Evolutionary conservation across 2,888 invertebrate species (phyloP), one percentile per base, ranked within the genome.

Genomic region (Epistrophe eligans): DNA sequence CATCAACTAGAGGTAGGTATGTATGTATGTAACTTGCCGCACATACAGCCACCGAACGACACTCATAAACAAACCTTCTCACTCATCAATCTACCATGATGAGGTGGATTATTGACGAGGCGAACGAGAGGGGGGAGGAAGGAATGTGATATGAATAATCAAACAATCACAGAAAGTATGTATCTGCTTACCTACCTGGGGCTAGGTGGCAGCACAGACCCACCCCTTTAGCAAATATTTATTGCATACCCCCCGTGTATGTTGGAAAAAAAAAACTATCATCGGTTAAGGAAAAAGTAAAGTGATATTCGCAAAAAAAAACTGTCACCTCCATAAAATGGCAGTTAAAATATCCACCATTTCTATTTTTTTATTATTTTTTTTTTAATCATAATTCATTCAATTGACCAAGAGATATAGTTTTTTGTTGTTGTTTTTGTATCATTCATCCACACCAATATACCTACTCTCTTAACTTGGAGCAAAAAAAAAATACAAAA

Each of bases 321-420:
- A 43, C 32, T 60, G 28, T 70, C 57, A 32, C 45, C 62, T 70
- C 43, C 19, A 85, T 85, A 85, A 85, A 85, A 85, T 85, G 85
- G 85, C 85, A 74, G 85, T 85, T 82, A 70, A 43, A 76, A 85
- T 82, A 77, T 74, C 85, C 81, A 85, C 85, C 85, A 85, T 85
- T 85, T 82, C 81, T 64, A 79, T 81, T 64, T 64, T 55, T 62
- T 57, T n/a, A n/a, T n/a, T n/a, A n/a, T 76, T 70, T 40, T 52
- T 76, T 24, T 57, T 32, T 55, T 8, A 4, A 5, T 70, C 40
- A 52, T 55, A 71, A 71, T 79, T 64, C 71, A 71, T 74, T 64
- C 71, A 81, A 85, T 70, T 82, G 85, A 74, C 85, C 85, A 52
- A 80, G 72, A 60, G 77, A 72, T 15, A 45, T 43, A n/a, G 24